These are phyloP conservation scores for Prosapia bicincta DNA, from an alignment of 2,888 invertebrate species.

Conservation along the genomic window DNA sequence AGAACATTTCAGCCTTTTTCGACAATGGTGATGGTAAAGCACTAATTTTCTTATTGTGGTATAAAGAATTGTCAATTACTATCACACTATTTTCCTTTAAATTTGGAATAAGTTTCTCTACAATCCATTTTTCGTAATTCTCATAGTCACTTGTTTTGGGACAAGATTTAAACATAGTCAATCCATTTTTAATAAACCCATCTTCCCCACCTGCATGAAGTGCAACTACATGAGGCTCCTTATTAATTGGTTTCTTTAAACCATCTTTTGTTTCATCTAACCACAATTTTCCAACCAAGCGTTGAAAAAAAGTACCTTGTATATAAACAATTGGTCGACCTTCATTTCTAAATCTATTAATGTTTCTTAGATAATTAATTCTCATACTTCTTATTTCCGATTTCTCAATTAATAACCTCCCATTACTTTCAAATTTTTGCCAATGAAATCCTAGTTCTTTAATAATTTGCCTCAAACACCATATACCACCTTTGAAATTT, in stretches of 20 bases:
- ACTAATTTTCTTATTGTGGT: not conserved
- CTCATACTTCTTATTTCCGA: not conserved
- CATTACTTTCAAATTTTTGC: not conserved
- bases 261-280: not conserved
- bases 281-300: not conserved
- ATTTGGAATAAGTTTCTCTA: conserved; percentile 4
- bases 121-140: conserved; percentile 4
- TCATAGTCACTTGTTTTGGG: not conserved
- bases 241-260: not conserved
- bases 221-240: not conserved
- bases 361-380: not conserved
- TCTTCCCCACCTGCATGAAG: conserved; percentile 8
- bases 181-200: not conserved
- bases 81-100: not conserved
- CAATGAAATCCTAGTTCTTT: not conserved
- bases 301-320: not conserved
- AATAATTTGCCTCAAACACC: not conserved
- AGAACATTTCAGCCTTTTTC: not conserved
- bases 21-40: too few relatives aligned
- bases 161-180: not conserved
- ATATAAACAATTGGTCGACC: conserved; percentile 5
- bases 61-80: conserved; percentile 9
- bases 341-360: not conserved
- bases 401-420: not conserved
- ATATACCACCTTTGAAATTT: not conserved